Evolutionary conservation across 2,797 vertebrate species (phyloP).

Genomic region (Garrulus glandarius): DNA sequence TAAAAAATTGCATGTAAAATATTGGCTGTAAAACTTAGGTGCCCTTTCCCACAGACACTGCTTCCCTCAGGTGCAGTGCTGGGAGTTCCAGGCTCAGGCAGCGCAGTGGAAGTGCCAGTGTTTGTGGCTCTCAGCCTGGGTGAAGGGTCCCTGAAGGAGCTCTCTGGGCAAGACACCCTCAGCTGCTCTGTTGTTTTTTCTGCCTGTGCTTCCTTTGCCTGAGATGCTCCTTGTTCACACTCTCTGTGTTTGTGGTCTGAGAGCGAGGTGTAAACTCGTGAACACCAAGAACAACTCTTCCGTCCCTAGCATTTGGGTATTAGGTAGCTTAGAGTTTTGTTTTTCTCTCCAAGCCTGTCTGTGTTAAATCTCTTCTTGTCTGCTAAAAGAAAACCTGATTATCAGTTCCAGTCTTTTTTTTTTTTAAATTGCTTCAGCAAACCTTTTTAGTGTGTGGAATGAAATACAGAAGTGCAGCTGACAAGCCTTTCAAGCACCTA

Average conservation of each 20-base stretch:
- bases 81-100: background rate
- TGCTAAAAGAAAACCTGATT: background rate
- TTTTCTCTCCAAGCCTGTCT: background rate
- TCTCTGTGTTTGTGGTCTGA: background rate
- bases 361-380: background rate
- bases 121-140: background rate
- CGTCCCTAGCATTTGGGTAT: background rate
- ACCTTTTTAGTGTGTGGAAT: background rate
- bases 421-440: background rate
- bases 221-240: background rate
- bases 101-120: accelerated
- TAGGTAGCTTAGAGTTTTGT: background rate
- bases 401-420: background rate
- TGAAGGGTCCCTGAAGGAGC: background rate
- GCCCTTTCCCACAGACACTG: background rate
- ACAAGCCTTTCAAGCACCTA: background rate
- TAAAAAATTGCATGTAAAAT: background rate
- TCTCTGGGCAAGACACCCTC: background rate
- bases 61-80: background rate
- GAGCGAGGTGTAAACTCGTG: background rate
- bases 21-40: background rate
- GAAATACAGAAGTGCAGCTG: background rate
- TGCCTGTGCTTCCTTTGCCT: background rate
- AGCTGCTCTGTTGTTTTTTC: background rate
- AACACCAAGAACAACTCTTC: background rate